These are phyloP conservation scores for Struthio camelus DNA, from an alignment of 2,113 vertebrate genomes.

Conservation along the genomic window DNA sequence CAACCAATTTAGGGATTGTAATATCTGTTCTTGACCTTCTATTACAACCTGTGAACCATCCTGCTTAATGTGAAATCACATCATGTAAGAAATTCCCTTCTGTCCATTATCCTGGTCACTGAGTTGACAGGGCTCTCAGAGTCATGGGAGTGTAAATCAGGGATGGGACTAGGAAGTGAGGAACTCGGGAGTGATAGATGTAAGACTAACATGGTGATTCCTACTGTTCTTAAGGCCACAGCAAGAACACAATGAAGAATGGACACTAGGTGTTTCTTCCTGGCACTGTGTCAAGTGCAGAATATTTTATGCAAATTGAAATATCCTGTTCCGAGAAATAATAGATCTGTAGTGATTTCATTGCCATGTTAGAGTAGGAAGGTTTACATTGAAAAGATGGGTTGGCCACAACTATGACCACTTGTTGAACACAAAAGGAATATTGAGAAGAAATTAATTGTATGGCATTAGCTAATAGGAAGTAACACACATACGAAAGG, in stretches of 20 bases:
- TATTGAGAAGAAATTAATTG: slow-evolving; percentile 75
- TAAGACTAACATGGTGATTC: slow-evolving; percentile 12
- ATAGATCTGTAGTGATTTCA: slow-evolving; percentile 79
- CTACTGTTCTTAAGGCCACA: slow-evolving; percentile 53
- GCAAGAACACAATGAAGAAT: slow-evolving; percentile 64
- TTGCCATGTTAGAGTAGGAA: slow-evolving; percentile 65
- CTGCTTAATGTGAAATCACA: slow-evolving; percentile 69
- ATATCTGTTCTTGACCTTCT: slow-evolving; percentile 63
- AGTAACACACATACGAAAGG: not conserved
- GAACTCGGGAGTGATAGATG: slow-evolving; percentile 27
- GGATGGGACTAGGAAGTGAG: not conserved
- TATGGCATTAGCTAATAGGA: slow-evolving; percentile 78
- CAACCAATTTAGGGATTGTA: slow-evolving; percentile 52
- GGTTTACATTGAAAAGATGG: slow-evolving; percentile 76
- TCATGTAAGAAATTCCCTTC: slow-evolving; percentile 67
- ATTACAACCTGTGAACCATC: slow-evolving; percentile 59
- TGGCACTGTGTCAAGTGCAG: slow-evolving; percentile 78
- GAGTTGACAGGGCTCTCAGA: slow-evolving; percentile 45
- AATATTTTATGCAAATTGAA: slow-evolving; percentile 83
- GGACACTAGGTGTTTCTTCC: slow-evolving; percentile 68
- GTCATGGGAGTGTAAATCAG: slow-evolving; percentile 50
- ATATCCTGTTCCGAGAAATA: slow-evolving; percentile 82
- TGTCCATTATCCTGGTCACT: slow-evolving; percentile 67
- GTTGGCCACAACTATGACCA: slow-evolving; percentile 61
- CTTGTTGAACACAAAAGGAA: slow-evolving; percentile 60